Base-by-base conservation (phyloP, 2,797 vertebrate genomes). In the Helostoma temminkii region DNA sequence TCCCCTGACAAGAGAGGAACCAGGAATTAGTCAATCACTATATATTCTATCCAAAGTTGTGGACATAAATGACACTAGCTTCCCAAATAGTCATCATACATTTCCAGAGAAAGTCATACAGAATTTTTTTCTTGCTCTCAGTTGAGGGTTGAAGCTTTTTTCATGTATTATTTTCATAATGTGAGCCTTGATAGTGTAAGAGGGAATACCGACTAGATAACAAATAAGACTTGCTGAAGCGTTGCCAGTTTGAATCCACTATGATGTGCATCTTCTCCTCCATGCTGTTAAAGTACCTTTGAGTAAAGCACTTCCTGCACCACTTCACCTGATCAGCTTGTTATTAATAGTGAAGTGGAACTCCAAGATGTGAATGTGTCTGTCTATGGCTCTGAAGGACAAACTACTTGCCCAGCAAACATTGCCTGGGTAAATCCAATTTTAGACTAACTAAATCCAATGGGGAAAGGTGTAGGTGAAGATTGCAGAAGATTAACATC, bases 321-420 rank as follows among this genome's bases (percentile, higher is more conserved):
- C 12, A 32, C 52, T 82, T 9, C 74, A 60, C 50, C 73, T 58
- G 61, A 82, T 64, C 66, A 34, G 43, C 61, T 66, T 62, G 62
- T 74, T 63, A 62, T 81, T 58, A 62, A 68, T 70, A 69, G 58
- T 37, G 37, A 66, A 43, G 61, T 72, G 53, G 9, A 47, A 49
- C 48, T 83, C 48, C 71, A 66, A 71, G 64, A 62, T 71, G 73
- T 61, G 32, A 80, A 43, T 16, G 28, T 58, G 41, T 39, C 57
- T 53, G 45, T 75, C 45, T 41, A 5, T 55, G 47, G 49, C 49
- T 50, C 69, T 54, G 48, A 57, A 58, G 62, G 59, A 42, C 62
- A 54, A 32, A 37, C 48, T 58, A 19, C 52, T 57, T 10, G 18
- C 61, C 57, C 48, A 48, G 49, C 45, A 79, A 71, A 69, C 24